A percentile compares a stretch with the other conserved stretches of the same genome.
These are phyloP conservation scores for Craterocephalus amniculus DNA, from an alignment of 2,797 vertebrate species.

Conservation along the genomic window DNA sequence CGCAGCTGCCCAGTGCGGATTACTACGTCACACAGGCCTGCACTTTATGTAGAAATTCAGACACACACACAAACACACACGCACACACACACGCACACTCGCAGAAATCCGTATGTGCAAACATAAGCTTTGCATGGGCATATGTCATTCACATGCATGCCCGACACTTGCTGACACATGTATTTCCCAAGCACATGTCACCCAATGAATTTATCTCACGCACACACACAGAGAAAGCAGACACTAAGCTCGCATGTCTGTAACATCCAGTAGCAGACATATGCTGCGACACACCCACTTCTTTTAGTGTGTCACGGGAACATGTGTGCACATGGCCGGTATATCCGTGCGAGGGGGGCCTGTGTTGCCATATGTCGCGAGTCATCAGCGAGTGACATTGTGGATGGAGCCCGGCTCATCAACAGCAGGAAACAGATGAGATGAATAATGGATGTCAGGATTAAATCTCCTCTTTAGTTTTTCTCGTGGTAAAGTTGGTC, in stretches of 20 bases:
- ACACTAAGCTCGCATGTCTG: conserved; percentile 37
- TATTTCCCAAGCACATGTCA: conserved; percentile 52
- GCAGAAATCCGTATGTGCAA: conserved; percentile 41
- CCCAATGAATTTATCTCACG: conserved; percentile 41
- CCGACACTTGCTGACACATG: conserved; percentile 52
- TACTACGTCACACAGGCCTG: conserved; percentile 60
- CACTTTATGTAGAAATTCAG: conserved; percentile 45
- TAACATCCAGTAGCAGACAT: conserved; percentile 43
- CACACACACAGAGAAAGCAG: conserved; percentile 2
- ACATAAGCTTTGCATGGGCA: conserved; percentile 29
- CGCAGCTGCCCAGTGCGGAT: conserved; percentile 72
- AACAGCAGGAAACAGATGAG: conserved; percentile 15
- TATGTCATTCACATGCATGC: conserved; percentile 55
- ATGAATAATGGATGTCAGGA: not conserved
- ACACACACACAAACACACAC: conserved; percentile 17
- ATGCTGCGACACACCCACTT: conserved; percentile 39
- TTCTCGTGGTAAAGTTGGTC: not conserved
- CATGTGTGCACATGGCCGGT: conserved; percentile 45
- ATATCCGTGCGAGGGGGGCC: conserved; percentile 23
- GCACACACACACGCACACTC: conserved; percentile 18
- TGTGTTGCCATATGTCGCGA: conserved; percentile 47
- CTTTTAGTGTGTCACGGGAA: conserved; percentile 32
- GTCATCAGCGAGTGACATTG: conserved; percentile 31
- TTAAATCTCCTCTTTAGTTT: not conserved
- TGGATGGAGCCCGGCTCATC: conserved; percentile 18